Conservation (phyloP, 2,113 vertebrate species). For the Syngnathus floridae region DNA sequence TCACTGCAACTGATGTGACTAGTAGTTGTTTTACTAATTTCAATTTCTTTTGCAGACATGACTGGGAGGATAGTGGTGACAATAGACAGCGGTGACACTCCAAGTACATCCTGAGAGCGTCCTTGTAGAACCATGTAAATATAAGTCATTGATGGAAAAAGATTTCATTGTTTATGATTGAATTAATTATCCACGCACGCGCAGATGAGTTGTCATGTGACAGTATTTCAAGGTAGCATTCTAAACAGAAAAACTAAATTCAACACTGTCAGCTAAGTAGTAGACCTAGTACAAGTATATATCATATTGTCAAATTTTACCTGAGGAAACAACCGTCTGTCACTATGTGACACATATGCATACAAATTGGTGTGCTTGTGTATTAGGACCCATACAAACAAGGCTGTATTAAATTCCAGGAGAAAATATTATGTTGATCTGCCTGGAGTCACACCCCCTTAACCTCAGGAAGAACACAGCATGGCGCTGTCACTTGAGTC, state of each 20-base stretch:
- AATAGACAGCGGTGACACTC: conserved; percentile 76
- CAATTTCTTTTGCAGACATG: conserved; percentile 81
- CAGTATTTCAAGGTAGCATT: conserved; percentile 15
- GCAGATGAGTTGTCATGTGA: conserved; percentile 67
- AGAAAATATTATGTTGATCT: conserved; percentile 45
- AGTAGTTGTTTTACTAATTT: conserved; percentile 88
- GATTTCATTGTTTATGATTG: conserved; percentile 46
- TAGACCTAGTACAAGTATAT: conserved; percentile 34
- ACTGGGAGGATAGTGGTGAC: conserved; percentile 72
- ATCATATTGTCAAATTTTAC: conserved; percentile 37
- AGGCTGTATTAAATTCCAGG: conserved; percentile 37
- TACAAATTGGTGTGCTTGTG: conserved; percentile 66
- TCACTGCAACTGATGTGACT: conserved; percentile 87
- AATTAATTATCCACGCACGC: conserved; percentile 42
- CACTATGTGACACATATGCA: conserved; percentile 66
- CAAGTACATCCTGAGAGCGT: conserved; percentile 73
- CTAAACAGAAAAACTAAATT: too few relatives aligned
- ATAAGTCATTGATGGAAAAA: conserved; percentile 64
- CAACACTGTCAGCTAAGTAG: conserved; percentile 20
- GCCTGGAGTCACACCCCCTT: conserved; percentile 53
- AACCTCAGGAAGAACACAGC: conserved; percentile 58
- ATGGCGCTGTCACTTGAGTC: conserved; percentile 56
- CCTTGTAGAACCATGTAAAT: conserved; percentile 66
- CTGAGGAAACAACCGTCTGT: conserved; percentile 50
- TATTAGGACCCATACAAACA: conserved; percentile 51